phyloP scores from a whole-genome alignment of 2,113 vertebrate genomes.

The Bambusicola thoracicus region DNA sequence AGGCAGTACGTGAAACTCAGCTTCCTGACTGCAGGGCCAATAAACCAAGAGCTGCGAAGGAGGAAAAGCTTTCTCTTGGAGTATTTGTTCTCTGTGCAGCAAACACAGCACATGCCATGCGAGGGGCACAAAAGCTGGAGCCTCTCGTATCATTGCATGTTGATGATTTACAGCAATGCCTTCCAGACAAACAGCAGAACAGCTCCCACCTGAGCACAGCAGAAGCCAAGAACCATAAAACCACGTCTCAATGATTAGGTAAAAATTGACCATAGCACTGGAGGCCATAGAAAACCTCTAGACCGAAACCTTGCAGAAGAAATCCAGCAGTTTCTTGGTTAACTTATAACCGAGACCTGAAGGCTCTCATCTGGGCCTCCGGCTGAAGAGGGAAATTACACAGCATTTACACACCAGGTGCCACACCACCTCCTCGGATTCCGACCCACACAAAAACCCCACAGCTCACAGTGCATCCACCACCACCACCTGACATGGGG shows the following conservation, averaged over 20 bases:
- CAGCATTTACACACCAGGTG: not conserved
- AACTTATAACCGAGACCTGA: constrained; percentile 39
- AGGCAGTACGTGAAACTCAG: not conserved
- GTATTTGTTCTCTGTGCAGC: not conserved
- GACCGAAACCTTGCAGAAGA: constrained; percentile 47
- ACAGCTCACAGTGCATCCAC: not conserved
- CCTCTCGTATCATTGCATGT: not conserved
- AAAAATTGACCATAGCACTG: constrained; percentile 43
- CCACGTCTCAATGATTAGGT: not conserved
- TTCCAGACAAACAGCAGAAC: constrained; percentile 32
- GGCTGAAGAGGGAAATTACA: not conserved
- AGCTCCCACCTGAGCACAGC: not conserved
- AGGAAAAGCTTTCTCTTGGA: not conserved
- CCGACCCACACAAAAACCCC: not conserved
- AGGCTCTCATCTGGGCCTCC: not conserved
- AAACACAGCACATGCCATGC: not conserved
- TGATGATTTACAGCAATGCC: constrained; percentile 43
- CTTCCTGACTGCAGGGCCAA: not conserved
- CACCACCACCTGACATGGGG: no score
- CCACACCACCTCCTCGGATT: not conserved
- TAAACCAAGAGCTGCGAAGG: not conserved
- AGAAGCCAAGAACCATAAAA: constrained; percentile 41
- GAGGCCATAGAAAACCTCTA: constrained; percentile 50
- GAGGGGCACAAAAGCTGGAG: not conserved
- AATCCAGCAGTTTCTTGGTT: constrained; percentile 33